Conservation (phyloP, 2,113 vertebrate species). For the Antechinus stuartii region DNA sequence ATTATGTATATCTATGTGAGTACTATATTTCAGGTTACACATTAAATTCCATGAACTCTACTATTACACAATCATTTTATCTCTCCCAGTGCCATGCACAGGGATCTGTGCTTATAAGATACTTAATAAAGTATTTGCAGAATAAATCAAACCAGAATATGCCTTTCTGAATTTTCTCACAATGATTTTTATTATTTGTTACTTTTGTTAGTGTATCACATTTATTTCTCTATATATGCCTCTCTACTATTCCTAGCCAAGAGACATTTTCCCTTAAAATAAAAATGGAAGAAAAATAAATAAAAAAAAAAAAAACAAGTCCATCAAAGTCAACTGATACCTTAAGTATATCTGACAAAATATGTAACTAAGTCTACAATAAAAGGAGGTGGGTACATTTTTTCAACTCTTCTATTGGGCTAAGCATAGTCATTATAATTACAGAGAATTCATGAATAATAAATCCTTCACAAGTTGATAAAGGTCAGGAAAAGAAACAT, state of each 20-base stretch:
- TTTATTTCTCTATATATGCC: not conserved
- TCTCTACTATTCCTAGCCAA: not conserved
- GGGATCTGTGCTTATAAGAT: not conserved
- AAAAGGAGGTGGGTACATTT: not conserved
- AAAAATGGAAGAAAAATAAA: not conserved
- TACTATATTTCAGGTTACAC: not conserved
- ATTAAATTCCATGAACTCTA: not conserved
- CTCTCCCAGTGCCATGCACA: not conserved
- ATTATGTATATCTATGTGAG: not conserved
- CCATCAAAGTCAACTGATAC: not conserved
- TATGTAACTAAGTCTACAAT: not conserved
- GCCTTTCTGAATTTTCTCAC: slow-evolving; percentile 3
- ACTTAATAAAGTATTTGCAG: not conserved
- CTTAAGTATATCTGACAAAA: not conserved
- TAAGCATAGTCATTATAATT: not conserved
- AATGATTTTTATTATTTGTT: not conserved
- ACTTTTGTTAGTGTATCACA: not conserved
- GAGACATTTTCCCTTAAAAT: not conserved
- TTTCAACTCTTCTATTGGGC: not conserved
- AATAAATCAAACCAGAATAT: slow-evolving; percentile 41
- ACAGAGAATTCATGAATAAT: not conserved
- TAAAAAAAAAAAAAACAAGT: not conserved
- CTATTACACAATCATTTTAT: not conserved
- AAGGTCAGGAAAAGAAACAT: not conserved
- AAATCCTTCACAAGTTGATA: not conserved